Conservation (phyloP, 2,888 invertebrate genomes). For the Drosophila kuntzei region DNA sequence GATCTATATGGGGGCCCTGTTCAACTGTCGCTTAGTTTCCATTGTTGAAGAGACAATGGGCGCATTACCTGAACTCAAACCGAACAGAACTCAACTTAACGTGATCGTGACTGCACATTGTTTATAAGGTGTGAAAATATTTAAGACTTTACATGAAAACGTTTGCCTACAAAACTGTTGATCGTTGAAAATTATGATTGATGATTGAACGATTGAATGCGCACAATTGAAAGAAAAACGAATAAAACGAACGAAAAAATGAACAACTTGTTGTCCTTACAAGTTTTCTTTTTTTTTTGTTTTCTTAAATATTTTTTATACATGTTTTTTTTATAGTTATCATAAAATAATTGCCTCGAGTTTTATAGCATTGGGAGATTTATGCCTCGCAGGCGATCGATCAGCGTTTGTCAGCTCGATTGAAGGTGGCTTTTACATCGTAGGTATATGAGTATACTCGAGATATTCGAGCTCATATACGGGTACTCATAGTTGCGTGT, state of each 20-base stretch:
- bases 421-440: constrained; percentile 42
- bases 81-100: constrained; percentile 13
- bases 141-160: constrained; percentile 81
- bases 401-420: constrained; percentile 73
- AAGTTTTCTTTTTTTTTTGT: constrained; percentile 29
- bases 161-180: constrained; percentile 83
- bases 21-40: constrained; percentile 68
- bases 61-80: constrained; percentile 64
- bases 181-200: constrained; percentile 84
- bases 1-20: constrained; percentile 48
- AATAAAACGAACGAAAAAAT: constrained; percentile 13
- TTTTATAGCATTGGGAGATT: constrained; percentile 61
- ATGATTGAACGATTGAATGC: constrained; percentile 76
- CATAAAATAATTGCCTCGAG: constrained; percentile 74
- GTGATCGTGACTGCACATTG: constrained; percentile 81
- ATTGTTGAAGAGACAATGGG: constrained; percentile 65
- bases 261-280: constrained; percentile 77
- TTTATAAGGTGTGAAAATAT: constrained; percentile 84
- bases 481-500: constrained; percentile 40
- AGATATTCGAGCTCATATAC: constrained; percentile 26
- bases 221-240: constrained; percentile 53
- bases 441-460: constrained; percentile 5
- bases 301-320: constrained; percentile 17
- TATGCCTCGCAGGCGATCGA: constrained; percentile 72
- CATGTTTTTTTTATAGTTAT: constrained; percentile 36